Base-by-base conservation (phyloP, 2,888 invertebrate genomes). In the Meteorus colon region DNA sequence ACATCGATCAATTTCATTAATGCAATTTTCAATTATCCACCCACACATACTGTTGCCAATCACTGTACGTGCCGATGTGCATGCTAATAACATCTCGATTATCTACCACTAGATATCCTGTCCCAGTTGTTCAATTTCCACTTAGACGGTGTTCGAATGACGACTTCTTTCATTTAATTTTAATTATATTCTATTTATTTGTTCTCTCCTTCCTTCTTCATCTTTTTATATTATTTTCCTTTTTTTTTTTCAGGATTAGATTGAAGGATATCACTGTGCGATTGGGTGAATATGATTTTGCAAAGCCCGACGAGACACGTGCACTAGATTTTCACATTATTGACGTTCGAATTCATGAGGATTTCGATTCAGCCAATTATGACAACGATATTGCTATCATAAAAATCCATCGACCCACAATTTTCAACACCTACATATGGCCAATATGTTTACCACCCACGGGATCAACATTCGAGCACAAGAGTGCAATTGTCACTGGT, bases 281-380 rank as follows among this genome's bases (percentile, higher is more conserved):
- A 29, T 91, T 96, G 4, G 97, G 96, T 0, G 96, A 96, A 86
- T 96, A 96, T 88, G 95, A 96, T 87, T 94, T 96, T 81, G 90
- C 91, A 0, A 89, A 90, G 65, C 85, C 86, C 14, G 93, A 94
- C 85, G 96, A 96, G 85, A 94, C 95, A 0, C 91, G 94, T 1
- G 91, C 93, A 0, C 91, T 93, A 81, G 95, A 96, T 86, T 95
- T 95, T 87, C 90, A 88, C n/a, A 93, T 96, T 2, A 87, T 90
- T 0, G 93, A 93, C 82, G 93, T 95, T 79, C 92, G 92, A 0
- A 90, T 92, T 62, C 96, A 96, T 87, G 91, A 92, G 59, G 92
- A 93, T 67, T 97, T 93, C 86, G 92, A 95, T 82, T 86, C 91
- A 1, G 86, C 91, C 0, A 94, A 93, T 0, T 95, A 94, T 86